Base-by-base conservation (phyloP, 1,140 invertebrate species). In the Zaprionus davidi region DNA sequence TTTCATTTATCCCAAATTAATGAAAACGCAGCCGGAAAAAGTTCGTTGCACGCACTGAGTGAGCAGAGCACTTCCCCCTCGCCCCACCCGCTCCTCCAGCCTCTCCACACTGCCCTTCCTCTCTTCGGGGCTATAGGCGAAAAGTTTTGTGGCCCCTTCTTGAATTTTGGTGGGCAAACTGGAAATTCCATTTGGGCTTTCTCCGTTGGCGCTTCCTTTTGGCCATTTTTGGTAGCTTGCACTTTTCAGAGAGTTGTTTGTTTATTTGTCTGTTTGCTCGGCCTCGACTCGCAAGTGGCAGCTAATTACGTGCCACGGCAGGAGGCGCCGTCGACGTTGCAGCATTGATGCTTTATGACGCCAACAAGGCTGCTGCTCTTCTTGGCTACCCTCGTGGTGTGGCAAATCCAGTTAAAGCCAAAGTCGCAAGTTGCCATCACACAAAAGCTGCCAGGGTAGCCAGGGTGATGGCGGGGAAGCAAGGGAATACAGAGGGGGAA, bases 1-100 rank as follows among this genome's bases (percentile, higher is more conserved):
- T 82, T 82, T 82, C 72, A 80, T 82, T 82, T 82, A 82, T 81
- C 81, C 78, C 76, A 81, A 83, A 81, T 83, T 83, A 83, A 83
- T 83, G 81, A 81, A 83, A 76, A 53, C 60, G 57, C 59, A 81
- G 70, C 57, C 72, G 20, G 20, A 80, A 73, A 77, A 80, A 75
- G 72, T 78, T 73, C 58, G 53, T 56, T 73, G 79, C 71, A 81
- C 73, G 63, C 71, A 79, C 66, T 46, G n/a, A 53, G 7, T 31
- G 38, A 44, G 44, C 38, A 49, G n/a, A 44, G 31, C 56, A 53
- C 22, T n/a, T 13, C 3, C 53, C 53, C 0, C 38, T 17, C 0
- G 4, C 41, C 55, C 13, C 24, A 22, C 53, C 26, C 13, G 6
- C 22, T 5, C 4, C 9, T 9, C 0, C 7, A 31, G 9, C 7